phyloP scores from a whole-genome alignment of 2,888 invertebrate species.

The Molorchus minor region DNA sequence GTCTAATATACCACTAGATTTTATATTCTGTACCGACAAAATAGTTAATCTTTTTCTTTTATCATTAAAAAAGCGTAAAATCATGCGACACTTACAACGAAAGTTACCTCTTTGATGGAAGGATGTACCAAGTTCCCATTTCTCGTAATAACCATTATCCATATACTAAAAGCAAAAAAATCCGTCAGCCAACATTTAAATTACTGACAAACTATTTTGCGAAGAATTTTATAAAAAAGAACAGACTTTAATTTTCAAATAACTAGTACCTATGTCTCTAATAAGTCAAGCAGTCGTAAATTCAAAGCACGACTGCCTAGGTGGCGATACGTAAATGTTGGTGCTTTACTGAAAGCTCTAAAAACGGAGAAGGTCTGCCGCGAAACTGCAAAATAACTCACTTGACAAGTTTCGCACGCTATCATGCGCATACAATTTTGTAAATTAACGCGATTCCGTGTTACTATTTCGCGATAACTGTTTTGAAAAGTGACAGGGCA shows the following conservation, averaged over 20 bases:
- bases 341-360: conserved; percentile 41
- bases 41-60: no score
- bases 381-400: conserved; percentile 39
- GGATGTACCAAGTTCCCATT: conserved; percentile 45
- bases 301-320: conserved; percentile 11
- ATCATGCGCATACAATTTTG: conserved; percentile 39
- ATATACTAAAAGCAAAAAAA: conserved; percentile 17
- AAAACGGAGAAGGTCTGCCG: conserved; percentile 37
- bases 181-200: neutral
- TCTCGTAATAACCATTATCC: conserved; percentile 48
- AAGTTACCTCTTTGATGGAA: conserved; percentile 54
- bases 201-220: neutral
- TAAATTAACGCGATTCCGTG: conserved; percentile 23
- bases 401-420: conserved; percentile 39
- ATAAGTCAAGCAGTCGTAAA: no score
- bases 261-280: no score
- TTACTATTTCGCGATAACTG: conserved; percentile 9
- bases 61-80: no score
- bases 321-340: conserved; percentile 26
- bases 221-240: neutral
- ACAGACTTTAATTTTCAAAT: conserved; percentile 10
- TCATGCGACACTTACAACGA: conserved; percentile 48
- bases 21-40: no score
- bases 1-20: no score
- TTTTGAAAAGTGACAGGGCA: neutral